phyloP scores from a whole-genome alignment of 2,888 invertebrate species.

The Agrilus biguttatus region DNA sequence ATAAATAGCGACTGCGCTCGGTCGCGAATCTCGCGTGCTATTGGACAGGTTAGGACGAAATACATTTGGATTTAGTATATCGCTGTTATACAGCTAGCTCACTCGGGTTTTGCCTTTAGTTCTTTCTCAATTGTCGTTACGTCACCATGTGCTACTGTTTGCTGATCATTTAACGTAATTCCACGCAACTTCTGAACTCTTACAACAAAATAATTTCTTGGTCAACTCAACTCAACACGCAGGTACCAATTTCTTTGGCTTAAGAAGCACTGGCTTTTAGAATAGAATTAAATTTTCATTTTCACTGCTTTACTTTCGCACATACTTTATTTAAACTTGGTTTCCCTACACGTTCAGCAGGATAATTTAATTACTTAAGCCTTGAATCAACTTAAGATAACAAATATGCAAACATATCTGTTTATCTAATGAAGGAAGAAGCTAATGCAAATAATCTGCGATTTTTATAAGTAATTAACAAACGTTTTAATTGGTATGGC shows the following conservation, averaged over 20 bases:
- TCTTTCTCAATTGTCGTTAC: constrained; percentile 14
- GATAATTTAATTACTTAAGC: no score
- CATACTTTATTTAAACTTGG: neutral
- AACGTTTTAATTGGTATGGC: no score
- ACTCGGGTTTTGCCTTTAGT: constrained; percentile 11
- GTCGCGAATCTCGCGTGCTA: constrained; percentile 15
- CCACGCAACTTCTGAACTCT: neutral
- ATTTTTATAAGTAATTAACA: no score
- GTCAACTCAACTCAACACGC: no score
- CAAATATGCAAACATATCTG: no score
- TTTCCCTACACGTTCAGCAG: no score
- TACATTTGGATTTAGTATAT: constrained; percentile 13
- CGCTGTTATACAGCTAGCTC: constrained; percentile 6
- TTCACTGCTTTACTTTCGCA: neutral
- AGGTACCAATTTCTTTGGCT: no score
- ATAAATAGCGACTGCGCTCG: constrained; percentile 19
- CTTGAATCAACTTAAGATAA: no score
- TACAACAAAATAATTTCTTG: no score
- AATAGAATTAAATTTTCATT: neutral
- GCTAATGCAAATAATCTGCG: no score
- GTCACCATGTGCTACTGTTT: constrained; percentile 14
- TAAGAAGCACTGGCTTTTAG: no score
- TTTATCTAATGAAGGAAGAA: no score
- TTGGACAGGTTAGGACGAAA: constrained; percentile 20
- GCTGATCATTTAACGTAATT: constrained; percentile 4